Evolutionary conservation across 1,140 invertebrate species (phyloP), one percentile per base, ranked within the genome.

Genomic region (Zaprionus africanus): DNA sequence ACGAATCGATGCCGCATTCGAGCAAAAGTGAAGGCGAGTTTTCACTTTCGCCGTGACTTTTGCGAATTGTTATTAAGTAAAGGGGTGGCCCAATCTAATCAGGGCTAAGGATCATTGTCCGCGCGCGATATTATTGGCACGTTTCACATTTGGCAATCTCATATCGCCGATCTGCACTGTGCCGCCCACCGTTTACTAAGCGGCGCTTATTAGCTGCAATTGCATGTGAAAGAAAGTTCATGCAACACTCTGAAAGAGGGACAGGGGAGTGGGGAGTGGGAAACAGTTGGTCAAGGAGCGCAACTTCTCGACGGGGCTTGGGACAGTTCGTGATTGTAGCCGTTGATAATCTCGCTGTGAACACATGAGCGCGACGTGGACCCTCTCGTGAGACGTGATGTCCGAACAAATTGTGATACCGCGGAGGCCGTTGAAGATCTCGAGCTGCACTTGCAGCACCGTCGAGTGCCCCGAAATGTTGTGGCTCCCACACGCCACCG

Each of bases 141-240:
- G 74, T 76, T 65, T 71, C 56, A 43, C 71, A 43, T 41, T 60
- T 76, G 60, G 53, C 54, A 76, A 76, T 76, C 74, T 7, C 36
- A 72, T 65, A 76, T 46, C 41, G 9, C 4, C 11, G 41, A 76
- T 76, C 74, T 60, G 57, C 11, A 57, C 72, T 17, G 13, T 4
- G 61, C 76, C 75, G 75, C 78, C 82, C 72, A 69, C 54, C 70
- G 68, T 68, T 49, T 79, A 79, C 78, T 71, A 88, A 90, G 78
- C 58, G 71, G 11, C 22, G 71, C 61, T 81, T 65, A 79, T 86
- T 86, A 87, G 67, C 49, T 46, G 68, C 34, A 81, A 81, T 78
- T 66, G 78, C 71, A 79, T 88, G 84, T 90, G 84, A 88, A 88
- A 88, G 84, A 88, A 88, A 88, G 84, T 86, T 76, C 79, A 82